Evolutionary conservation across 1,140 invertebrate genomes (phyloP), one percentile per base, ranked within the genome.

Genomic region (Globodera rostochiensis): DNA sequence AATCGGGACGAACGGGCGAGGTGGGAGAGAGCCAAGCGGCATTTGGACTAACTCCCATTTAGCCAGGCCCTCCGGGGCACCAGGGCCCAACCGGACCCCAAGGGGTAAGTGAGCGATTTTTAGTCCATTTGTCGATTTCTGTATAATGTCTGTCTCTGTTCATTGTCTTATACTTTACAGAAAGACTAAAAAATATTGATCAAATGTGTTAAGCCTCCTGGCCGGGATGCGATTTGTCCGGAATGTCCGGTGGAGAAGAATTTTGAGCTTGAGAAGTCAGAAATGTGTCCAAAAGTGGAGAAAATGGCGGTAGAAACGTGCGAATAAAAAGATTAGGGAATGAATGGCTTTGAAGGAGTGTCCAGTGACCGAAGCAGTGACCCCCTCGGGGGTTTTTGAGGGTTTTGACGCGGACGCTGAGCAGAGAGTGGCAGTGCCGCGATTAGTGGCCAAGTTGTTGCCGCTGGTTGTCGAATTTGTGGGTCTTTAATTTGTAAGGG

Each of bases 401-500:
- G 46, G 46, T 77, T 82, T 60, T 73, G 15, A 46, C 9, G n/a
- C 50, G 83, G 60, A 47, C n/a, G 78, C 46, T 45, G 19, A 71
- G 45, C 47, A 45, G 60, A 66, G 50, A 46, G n/a, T 79, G 49
- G 25, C 57, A 19, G 57, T 71, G 47, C 86, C 86, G 4, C 78
- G 77, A 50, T 74, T 74, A 2, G 82, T 88, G 57, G 84, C 84
- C 46, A 74, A 79, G 74, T 69, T 83, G 36, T 73, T 88, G 69
- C 86, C 84, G 9, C 77, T 80, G 45, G 67, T 88, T 13, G 82
- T 88, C 79, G 88, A 88, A 84, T 86, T 87, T 73, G 86, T 87
- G 64, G 75, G 78, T 83, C 19, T 19, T 64, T 5, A 47, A 25
- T 47, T 81, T 46, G n/a, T 47, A 11, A 46, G 57, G 7, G 11